These are phyloP conservation scores for Muscicapa comitata DNA, from an alignment of 2,797 vertebrate genomes.

Conservation along the genomic window DNA sequence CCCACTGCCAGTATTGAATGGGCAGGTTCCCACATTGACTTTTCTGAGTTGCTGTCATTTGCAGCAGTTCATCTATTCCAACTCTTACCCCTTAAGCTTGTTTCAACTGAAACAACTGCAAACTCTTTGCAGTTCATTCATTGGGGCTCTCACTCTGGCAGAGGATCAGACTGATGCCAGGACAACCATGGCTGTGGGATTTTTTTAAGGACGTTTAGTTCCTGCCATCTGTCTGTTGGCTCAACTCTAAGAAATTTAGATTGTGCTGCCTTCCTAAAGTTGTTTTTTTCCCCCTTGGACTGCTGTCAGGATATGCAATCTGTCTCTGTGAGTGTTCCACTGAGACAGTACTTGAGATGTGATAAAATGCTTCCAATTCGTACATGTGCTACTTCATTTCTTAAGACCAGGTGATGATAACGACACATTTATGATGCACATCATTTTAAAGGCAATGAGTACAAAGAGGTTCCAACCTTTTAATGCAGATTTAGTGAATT, in stretches of 20 bases:
- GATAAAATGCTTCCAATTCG: neutral
- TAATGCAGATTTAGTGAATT: neutral
- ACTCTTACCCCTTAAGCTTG: neutral
- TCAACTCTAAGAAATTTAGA: constrained; percentile 46
- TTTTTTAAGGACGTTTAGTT: constrained; percentile 58
- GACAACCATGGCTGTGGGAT: neutral
- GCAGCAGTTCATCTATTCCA: neutral
- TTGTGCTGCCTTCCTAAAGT: constrained; percentile 36
- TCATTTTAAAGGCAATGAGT: neutral
- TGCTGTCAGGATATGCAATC: constrained; percentile 58
- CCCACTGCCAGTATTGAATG: neutral
- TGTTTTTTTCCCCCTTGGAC: constrained; percentile 49
- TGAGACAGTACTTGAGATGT: neutral
- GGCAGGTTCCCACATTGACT: neutral
- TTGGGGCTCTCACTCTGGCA: neutral
- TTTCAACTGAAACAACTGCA: neutral
- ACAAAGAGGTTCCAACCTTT: neutral
- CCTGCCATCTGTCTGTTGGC: constrained; percentile 67
- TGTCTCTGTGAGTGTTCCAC: constrained; percentile 46
- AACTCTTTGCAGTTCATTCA: constrained; percentile 34
- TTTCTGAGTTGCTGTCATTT: neutral
- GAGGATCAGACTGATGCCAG: neutral
- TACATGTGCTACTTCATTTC: neutral
- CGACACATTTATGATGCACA: rapidly evolving
- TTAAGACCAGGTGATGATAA: neutral